Evolutionary conservation across 1,140 invertebrate genomes (phyloP).

Genomic region (Zelostemma sp.): DNA sequence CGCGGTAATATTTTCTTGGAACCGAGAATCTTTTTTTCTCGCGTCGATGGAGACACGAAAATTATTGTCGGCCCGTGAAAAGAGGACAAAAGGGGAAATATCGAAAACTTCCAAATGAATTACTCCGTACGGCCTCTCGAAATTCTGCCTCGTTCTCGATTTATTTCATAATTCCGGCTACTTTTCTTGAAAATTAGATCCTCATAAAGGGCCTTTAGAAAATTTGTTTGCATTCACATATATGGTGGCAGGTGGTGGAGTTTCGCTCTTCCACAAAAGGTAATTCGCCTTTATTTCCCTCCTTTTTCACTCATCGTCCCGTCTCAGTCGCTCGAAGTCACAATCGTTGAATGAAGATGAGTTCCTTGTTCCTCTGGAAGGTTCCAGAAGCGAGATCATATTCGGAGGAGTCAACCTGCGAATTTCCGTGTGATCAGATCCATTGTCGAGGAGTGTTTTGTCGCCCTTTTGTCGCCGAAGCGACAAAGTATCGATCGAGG

Average conservation of each 20-base stretch:
- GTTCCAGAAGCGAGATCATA: constrained; percentile 24
- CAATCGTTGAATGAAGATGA: constrained; percentile 4
- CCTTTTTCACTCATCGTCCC: not conserved
- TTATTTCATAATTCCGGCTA: constrained; percentile 26
- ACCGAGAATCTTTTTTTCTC: not conserved
- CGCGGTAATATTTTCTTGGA: too few relatives aligned
- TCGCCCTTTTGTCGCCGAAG: constrained; percentile 29
- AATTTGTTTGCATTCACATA: constrained; percentile 65
- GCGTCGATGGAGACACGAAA: constrained; percentile 17
- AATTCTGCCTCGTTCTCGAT: constrained; percentile 16
- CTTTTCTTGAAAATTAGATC: constrained; percentile 62
- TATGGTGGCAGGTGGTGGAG: constrained; percentile 52
- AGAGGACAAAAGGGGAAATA: constrained; percentile 22
- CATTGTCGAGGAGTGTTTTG: constrained; percentile 47
- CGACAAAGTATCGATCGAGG: constrained; percentile 45
- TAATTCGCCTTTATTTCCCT: constrained; percentile 28
- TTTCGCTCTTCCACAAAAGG: constrained; percentile 17
- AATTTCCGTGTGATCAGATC: constrained; percentile 59
- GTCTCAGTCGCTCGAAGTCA: not conserved
- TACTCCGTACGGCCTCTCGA: constrained; percentile 33
- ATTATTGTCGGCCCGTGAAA: constrained; percentile 21
- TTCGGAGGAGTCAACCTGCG: constrained; percentile 62
- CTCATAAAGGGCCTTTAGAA: constrained; percentile 59
- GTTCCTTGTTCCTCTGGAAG: constrained; percentile 9
- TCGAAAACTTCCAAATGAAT: constrained; percentile 59